Evolutionary conservation across 1,140 invertebrate species (phyloP), one percentile per base, ranked within the genome.

Genomic region (Zaprionus lachaisei): DNA sequence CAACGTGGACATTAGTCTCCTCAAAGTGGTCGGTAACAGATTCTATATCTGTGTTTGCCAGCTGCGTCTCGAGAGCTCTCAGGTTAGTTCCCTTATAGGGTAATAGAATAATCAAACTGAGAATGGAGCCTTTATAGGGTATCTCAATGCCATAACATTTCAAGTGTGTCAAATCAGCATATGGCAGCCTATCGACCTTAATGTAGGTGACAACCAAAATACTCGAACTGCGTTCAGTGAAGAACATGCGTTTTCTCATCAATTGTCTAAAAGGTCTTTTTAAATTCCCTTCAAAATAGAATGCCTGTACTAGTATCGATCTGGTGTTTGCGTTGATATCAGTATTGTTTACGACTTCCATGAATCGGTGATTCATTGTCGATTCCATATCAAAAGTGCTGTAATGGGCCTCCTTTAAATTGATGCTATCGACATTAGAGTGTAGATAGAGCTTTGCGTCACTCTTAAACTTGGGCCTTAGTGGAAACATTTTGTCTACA

Each of bases 201-300:
- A 22, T 5, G 12, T 22, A 51, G 0, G 47, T 51, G 9, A 24
- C 11, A 14, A n/a, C 17, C 17, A 11, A 5, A 5, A 51, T 9
- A 5, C 3, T 5, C 4, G 4, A 2, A 1, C 4, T 5, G 9
- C 4, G 11, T 4, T 14, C 0, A 2, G 1, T 2, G 20, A 5
- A 5, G 20, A 51, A 51, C 20, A 4, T 51, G 11, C 47, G 20
- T 24, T 9, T 20, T 14, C n/a, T 49, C 9, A 7, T 14, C 47
- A 47, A 0, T 17, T 51, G 20, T 14, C 2, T 14, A 11, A 51
- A 51, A 4, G 47, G 47, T 24, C 5, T 20, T 1, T 11, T 14
- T 1, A 51, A 24, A 22, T 14, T 51, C 0, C 47, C 47, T 12
- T 51, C 20, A 14, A 51, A 51, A 24, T 9, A 51, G 47, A 51